phyloP scores from a whole-genome alignment of 2,113 vertebrate genomes.

The Colius striatus region DNA sequence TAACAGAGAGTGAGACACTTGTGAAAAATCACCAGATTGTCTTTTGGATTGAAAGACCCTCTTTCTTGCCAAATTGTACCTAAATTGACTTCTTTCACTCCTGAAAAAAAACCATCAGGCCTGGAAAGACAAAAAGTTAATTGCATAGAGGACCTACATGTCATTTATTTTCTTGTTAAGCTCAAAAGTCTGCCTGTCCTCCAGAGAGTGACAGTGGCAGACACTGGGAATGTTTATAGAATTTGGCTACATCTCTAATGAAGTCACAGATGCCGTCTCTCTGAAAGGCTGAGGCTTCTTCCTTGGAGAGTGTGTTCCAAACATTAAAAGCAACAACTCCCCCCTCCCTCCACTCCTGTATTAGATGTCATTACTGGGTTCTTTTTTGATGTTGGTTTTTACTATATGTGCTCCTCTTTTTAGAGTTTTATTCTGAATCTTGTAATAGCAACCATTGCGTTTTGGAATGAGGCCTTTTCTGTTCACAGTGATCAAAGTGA shows the following conservation, averaged over 20 bases:
- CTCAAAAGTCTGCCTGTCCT: neutral
- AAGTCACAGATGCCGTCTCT: neutral
- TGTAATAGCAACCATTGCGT: constrained; percentile 40
- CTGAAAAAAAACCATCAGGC: neutral
- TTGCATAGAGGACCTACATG: neutral
- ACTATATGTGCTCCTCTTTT: constrained; percentile 49
- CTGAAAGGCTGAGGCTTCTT: neutral
- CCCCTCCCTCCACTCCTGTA: neutral
- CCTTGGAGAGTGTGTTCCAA: neutral
- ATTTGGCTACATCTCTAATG: neutral
- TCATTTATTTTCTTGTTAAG: neutral
- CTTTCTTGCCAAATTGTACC: neutral
- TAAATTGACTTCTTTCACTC: neutral
- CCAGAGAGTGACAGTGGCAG: neutral
- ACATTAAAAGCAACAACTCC: neutral
- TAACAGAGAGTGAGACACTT: neutral
- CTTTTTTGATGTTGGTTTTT: constrained; percentile 48
- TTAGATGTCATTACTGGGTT: neutral
- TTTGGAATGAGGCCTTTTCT: constrained; percentile 27
- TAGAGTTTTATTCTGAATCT: constrained; percentile 52
- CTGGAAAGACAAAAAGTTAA: neutral
- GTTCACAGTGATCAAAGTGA: constrained; percentile 56
- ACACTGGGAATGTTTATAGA: neutral
- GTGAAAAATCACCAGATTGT: neutral
- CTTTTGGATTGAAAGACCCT: neutral